Conservation (phyloP, 2,888 invertebrate species). For the Drosophila hamatofila region DNA sequence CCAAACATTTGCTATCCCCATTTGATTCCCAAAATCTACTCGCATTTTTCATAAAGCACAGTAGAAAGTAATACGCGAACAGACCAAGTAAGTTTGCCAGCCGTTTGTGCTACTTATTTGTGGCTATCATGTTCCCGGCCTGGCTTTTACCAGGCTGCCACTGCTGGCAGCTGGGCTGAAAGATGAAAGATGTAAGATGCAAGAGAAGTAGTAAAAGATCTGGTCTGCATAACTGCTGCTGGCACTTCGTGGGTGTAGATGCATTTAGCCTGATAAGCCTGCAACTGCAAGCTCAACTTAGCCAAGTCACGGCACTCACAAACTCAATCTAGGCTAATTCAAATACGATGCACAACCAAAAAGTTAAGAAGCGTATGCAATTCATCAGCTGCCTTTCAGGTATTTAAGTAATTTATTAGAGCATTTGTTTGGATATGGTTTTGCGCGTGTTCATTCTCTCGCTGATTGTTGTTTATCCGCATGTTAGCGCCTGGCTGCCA, state of each 20-base stretch:
- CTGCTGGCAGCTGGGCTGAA: conserved; percentile 19
- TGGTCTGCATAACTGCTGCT: conserved; percentile 67
- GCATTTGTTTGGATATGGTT: conserved; percentile 31
- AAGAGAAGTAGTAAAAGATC: conserved; percentile 49
- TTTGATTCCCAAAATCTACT: conserved; percentile 61
- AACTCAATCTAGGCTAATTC: conserved; percentile 50
- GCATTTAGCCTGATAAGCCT: conserved; percentile 63
- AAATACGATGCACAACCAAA: conserved; percentile 27
- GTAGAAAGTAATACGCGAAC: conserved; percentile 62
- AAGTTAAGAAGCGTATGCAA: conserved; percentile 51
- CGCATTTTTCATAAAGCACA: conserved; percentile 70
- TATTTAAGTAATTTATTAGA: conserved; percentile 35
- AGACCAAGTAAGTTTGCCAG: conserved; percentile 11
- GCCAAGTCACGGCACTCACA: conserved; percentile 60
- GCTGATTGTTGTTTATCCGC: conserved; percentile 44
- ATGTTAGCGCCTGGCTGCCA: conserved; percentile 39
- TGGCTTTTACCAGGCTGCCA: conserved; percentile 21
- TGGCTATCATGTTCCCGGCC: conserved; percentile 54
- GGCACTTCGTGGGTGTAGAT: conserved; percentile 78
- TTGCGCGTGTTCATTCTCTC: conserved; percentile 13
- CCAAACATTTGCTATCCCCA: conserved; percentile 1
- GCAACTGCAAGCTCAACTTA: conserved; percentile 35
- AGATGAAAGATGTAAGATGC: conserved; percentile 37
- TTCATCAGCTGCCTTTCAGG: conserved; percentile 46
- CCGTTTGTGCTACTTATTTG: conserved; percentile 58